A percentile compares a stretch with the other conserved stretches of the same genome.
phyloP scores from a whole-genome alignment of 2,113 vertebrate species.

The Dendropsophus ebraccatus region DNA sequence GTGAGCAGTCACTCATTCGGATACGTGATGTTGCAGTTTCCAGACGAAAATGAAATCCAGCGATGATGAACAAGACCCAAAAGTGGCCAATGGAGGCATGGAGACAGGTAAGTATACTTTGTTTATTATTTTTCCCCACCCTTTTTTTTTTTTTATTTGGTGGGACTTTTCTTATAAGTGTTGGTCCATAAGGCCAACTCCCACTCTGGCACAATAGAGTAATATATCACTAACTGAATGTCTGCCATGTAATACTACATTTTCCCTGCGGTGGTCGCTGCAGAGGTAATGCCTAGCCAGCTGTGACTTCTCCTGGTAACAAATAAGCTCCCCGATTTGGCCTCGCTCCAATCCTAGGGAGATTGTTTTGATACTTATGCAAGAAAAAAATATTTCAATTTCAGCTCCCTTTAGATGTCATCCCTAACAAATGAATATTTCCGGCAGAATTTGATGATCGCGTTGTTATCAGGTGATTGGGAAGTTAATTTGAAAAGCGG shows the following conservation, averaged over 20 bases:
- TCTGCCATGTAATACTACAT: too few relatives aligned
- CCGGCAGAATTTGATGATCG: not conserved
- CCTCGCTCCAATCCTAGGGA: not conserved
- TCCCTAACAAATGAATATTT: not conserved
- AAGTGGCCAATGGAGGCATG: too few relatives aligned
- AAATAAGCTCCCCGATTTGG: not conserved
- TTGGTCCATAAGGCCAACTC: not conserved
- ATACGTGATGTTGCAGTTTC: too few relatives aligned
- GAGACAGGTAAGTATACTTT: too few relatives aligned
- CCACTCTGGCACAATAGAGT: not conserved
- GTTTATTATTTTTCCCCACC: too few relatives aligned
- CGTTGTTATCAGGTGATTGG: conserved; percentile 4
- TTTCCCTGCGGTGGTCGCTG: not conserved
- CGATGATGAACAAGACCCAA: too few relatives aligned
- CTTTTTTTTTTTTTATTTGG: too few relatives aligned
- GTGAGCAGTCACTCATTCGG: too few relatives aligned
- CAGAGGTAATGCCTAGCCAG: not conserved
- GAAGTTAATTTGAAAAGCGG: not conserved
- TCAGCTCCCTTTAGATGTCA: not conserved
- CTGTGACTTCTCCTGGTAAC: not conserved
- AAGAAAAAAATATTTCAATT: not conserved
- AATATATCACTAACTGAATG: not conserved
- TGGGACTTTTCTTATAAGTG: too few relatives aligned
- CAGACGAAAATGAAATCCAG: too few relatives aligned
- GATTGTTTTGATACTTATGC: not conserved